Conservation (phyloP, 2,113 vertebrate genomes). For the Brachyhypopomus gauderio region DNA sequence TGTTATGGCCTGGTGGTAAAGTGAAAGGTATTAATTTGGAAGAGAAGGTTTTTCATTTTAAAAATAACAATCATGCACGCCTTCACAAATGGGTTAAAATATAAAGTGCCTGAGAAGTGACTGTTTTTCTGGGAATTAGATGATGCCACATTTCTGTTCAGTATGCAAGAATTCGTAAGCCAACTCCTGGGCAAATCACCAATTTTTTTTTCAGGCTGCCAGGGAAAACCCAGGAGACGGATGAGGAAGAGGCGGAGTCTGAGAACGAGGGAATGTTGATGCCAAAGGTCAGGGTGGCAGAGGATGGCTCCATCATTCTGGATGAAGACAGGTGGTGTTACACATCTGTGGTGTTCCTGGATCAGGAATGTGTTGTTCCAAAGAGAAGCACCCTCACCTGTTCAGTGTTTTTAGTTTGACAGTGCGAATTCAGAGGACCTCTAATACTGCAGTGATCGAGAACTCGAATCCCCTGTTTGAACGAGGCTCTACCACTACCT, state of each 20-base stretch:
- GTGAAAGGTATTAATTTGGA: no score
- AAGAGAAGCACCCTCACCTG: not conserved
- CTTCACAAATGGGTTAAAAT: no score
- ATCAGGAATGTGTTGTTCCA: no score
- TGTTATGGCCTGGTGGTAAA: no score
- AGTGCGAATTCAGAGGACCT: conserved; percentile 80
- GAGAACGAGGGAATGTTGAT: conserved; percentile 77
- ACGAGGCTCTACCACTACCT: conserved; percentile 84
- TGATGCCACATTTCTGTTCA: not conserved
- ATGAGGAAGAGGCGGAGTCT: conserved; percentile 66
- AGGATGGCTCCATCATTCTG: conserved; percentile 86
- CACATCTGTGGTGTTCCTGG: not conserved
- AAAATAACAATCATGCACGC: no score
- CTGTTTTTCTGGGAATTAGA: no score
- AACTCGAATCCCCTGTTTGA: conserved; percentile 85
- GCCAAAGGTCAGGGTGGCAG: conserved; percentile 85
- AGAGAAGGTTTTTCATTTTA: no score
- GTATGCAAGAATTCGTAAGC: not conserved
- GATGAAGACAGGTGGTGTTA: conserved; percentile 82
- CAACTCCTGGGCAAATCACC: not conserved
- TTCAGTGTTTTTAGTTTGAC: conserved; percentile 76
- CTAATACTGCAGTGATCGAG: conserved; percentile 79
- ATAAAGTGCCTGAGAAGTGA: no score
- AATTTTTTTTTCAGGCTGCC: not conserved
- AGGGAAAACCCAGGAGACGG: conserved; percentile 40